These are phyloP conservation scores for Craniophora ligustri DNA, from an alignment of 2,888 invertebrate genomes.

Conservation along the genomic window DNA sequence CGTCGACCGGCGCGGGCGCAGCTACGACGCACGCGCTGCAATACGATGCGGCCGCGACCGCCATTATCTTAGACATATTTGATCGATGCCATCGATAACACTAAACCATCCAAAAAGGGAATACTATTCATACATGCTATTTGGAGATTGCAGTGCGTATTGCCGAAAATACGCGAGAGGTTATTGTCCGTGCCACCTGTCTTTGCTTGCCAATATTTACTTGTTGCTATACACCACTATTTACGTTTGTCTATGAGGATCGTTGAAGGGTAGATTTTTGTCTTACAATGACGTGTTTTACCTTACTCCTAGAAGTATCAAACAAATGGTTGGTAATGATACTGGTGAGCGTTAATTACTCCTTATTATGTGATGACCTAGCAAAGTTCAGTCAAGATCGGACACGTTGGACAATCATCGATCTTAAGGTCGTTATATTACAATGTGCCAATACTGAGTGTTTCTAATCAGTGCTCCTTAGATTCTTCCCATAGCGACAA, in stretches of 20 bases:
- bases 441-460: slow-evolving; percentile 7
- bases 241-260: slow-evolving; percentile 8
- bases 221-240: slow-evolving; percentile 26
- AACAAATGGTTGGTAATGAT: neutral
- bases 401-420: slow-evolving; percentile 2
- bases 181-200: slow-evolving; percentile 42
- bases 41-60: slow-evolving; percentile 41
- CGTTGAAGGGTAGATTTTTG: neutral
- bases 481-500: slow-evolving; percentile 32
- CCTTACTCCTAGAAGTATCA: neutral
- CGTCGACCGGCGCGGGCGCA: slow-evolving; percentile 46
- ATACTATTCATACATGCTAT: slow-evolving; percentile 2
- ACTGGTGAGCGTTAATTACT: neutral
- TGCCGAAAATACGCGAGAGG: slow-evolving; percentile 38
- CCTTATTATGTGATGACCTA: neutral
- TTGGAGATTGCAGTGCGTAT: slow-evolving; percentile 5
- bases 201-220: slow-evolving; percentile 42
- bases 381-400: neutral
- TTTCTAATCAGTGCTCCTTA: slow-evolving; percentile 7
- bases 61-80: slow-evolving; percentile 39
- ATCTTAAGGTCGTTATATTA: slow-evolving; percentile 14
- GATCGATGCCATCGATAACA: slow-evolving; percentile 42
- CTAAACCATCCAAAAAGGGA: slow-evolving; percentile 23
- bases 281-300: neutral
- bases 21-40: slow-evolving; percentile 52